Percentiles rank a stretch among this genome's conserved stretches.
phyloP scores from a whole-genome alignment of 2,113 vertebrate species.

The Eudorcas thomsonii region DNA sequence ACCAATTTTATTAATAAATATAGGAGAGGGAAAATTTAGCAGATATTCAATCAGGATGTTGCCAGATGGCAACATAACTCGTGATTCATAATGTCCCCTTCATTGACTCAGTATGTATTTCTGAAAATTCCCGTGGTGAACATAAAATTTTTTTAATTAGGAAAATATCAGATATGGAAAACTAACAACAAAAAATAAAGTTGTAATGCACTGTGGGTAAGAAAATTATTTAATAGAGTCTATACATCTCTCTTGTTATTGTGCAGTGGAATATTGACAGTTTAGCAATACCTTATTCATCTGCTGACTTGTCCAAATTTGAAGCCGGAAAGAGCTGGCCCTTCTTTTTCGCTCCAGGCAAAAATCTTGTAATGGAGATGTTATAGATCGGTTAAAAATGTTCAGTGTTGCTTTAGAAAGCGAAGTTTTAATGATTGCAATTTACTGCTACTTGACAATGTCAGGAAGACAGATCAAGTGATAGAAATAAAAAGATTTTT shows the following conservation, averaged over 20 bases:
- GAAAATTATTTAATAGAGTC: neutral
- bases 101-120: neutral
- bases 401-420: neutral
- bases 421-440: fast-evolving
- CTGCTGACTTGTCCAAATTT: neutral
- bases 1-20: neutral
- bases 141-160: neutral
- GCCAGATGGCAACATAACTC: fast-evolving
- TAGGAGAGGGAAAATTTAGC: too few relatives aligned
- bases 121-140: neutral
- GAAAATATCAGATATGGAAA: neutral
- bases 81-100: too few relatives aligned
- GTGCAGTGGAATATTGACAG: fast-evolving
- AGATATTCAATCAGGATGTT: neutral
- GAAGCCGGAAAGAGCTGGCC: neutral
- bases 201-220: too few relatives aligned
- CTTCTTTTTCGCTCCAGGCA: neutral
- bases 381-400: neutral
- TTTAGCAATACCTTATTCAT: neutral
- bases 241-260: neutral
- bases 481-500: neutral
- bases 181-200: neutral
- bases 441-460: neutral
- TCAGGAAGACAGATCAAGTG: neutral
- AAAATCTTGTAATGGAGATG: neutral